phyloP scores from a whole-genome alignment of 2,797 vertebrate genomes.

The Argentina silus region DNA sequence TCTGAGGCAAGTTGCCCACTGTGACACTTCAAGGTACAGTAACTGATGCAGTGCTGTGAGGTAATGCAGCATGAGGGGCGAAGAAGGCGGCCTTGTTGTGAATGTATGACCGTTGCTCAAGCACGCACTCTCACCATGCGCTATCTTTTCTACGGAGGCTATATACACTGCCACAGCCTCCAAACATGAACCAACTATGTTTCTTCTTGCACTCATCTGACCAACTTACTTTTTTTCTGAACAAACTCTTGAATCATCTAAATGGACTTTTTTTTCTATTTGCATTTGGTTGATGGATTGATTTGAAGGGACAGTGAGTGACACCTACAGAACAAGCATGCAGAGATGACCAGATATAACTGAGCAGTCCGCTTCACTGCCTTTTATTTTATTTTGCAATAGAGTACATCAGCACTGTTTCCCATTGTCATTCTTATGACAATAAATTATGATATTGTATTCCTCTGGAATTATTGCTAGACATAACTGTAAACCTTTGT shows the following conservation, averaged over 20 bases:
- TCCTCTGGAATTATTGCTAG: conserved; percentile 87
- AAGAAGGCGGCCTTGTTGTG: conserved; percentile 65
- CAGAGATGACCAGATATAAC: conserved; percentile 60
- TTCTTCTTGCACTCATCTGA: conserved; percentile 56
- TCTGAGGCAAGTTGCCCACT: conserved; percentile 49
- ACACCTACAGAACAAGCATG: conserved; percentile 67
- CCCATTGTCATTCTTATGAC: conserved; percentile 85
- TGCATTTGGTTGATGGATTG: conserved; percentile 54
- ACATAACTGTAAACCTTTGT: conserved; percentile 87
- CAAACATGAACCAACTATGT: conserved; percentile 52
- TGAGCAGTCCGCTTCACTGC: conserved; percentile 73
- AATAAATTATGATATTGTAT: conserved; percentile 84
- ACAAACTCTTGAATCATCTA: conserved; percentile 35
- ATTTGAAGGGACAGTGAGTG: conserved; percentile 36
- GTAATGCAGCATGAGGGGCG: conserved; percentile 15
- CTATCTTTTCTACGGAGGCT: conserved; percentile 25
- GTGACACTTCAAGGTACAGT: conserved; percentile 37
- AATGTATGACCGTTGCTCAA: conserved; percentile 78
- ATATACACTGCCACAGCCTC: conserved; percentile 56
- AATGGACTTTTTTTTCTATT: conserved; percentile 36
- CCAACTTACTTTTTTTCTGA: conserved; percentile 31
- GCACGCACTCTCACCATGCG: conserved; percentile 54
- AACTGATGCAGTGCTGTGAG: conserved; percentile 2
- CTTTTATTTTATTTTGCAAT: conserved; percentile 76
- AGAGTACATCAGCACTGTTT: conserved; percentile 80